phyloP scores from a whole-genome alignment of 1,140 invertebrate species.

The Zophobas atratus region DNA sequence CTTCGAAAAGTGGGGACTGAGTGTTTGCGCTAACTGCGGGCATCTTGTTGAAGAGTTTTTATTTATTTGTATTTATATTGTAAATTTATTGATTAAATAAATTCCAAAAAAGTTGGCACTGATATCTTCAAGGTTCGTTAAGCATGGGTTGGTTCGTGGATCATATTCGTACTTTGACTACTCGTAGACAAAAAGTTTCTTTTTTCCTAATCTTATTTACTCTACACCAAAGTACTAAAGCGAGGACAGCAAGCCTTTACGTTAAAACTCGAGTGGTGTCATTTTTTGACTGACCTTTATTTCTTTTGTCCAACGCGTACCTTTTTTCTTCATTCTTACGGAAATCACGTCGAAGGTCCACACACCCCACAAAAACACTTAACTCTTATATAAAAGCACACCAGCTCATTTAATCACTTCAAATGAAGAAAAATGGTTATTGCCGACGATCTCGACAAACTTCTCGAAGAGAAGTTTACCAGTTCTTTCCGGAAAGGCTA shows the following conservation, averaged over 20 bases:
- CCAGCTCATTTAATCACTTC: constrained; percentile 2
- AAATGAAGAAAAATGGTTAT: constrained; percentile 27
- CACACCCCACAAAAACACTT: constrained; percentile 14
- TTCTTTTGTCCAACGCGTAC: neutral
- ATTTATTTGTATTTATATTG: constrained; percentile 39
- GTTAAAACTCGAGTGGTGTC: no score
- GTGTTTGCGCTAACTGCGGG: constrained; percentile 23
- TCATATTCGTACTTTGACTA: no score
- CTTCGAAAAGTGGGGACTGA: constrained; percentile 1
- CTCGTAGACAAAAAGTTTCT: no score
- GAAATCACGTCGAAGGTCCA: constrained; percentile 34
- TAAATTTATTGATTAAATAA: constrained; percentile 17
- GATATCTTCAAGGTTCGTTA: constrained; percentile 19
- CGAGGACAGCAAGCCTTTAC: no score
- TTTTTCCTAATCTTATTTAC: no score
- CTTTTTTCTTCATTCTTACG: neutral
- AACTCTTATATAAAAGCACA: constrained; percentile 8
- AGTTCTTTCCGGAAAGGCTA: constrained; percentile 58
- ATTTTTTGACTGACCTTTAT: no score
- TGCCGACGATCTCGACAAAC: constrained; percentile 48
- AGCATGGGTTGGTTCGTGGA: neutral
- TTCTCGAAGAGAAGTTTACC: constrained; percentile 56
- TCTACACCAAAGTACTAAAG: no score
- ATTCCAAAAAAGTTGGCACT: neutral
- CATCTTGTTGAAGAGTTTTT: constrained; percentile 25